Conservation (phyloP, 2,888 invertebrate genomes). For the Eumacrocentrus americanus region DNA sequence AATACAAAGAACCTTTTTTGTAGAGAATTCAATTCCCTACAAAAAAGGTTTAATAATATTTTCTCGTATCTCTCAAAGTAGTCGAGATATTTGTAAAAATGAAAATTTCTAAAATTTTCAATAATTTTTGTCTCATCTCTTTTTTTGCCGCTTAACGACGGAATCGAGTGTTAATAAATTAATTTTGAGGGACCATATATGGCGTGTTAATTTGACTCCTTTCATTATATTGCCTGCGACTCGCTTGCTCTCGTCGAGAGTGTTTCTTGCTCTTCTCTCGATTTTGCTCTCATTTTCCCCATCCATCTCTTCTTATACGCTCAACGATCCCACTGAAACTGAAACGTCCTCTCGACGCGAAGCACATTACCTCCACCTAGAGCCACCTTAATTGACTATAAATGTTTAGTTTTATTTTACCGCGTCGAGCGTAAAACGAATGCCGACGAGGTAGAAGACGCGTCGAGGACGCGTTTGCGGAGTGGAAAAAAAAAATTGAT, state of each 20-base stretch:
- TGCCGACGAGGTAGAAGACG: constrained; percentile 16
- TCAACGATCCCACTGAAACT: constrained; percentile 32
- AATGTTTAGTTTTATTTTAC: constrained; percentile 50
- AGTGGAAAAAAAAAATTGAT: constrained; percentile 23
- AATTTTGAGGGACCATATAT: no score
- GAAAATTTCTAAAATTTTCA: no score
- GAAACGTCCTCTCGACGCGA: constrained; percentile 35
- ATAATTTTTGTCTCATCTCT: no score
- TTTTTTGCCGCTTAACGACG: no score
- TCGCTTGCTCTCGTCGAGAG: not conserved
- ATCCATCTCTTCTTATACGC: constrained; percentile 25
- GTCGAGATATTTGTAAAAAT: no score
- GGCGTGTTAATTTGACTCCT: constrained; percentile 12
- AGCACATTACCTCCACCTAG: constrained; percentile 43
- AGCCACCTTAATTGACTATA: constrained; percentile 53
- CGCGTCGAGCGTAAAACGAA: constrained; percentile 27
- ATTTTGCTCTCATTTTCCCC: constrained; percentile 22
- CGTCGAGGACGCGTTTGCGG: constrained; percentile 25
- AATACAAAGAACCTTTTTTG: no score
- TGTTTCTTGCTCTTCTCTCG: constrained; percentile 15
- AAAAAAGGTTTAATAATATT: no score
- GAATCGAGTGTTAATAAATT: no score
- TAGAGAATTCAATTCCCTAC: no score
- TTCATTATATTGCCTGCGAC: no score
- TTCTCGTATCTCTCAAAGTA: no score